Evolutionary conservation across 2,888 invertebrate species (phyloP), one percentile per base, ranked within the genome.

Genomic region (Choreutis nemorana): DNA sequence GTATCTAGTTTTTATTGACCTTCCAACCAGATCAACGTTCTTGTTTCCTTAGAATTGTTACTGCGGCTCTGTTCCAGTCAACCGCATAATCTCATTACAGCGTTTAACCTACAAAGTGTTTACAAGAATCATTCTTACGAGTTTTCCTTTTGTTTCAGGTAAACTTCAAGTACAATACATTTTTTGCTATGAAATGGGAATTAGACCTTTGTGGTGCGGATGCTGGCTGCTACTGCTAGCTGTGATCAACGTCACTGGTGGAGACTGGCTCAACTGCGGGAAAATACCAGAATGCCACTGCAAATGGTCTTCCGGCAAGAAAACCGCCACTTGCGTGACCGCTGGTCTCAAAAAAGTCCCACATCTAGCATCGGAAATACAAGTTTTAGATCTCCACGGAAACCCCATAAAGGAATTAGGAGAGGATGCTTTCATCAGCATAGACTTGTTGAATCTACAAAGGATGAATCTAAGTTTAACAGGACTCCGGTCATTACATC

Each of bases 221-320:
- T 54, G 54, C 44, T 51, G 66, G 43, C 41, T 67, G 37, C 50
- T 64, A 16, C 36, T 48, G 29, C 33, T 63, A 35, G 42, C 71
- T 31, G 44, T 65, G 35, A 44, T 62, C 30, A 51, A 55, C 24
- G 51, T 58, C 12, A 55, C 61, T 27, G 77, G 58, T 32, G 66
- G 77, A 45, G 92, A 93, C 63, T 93, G 92, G 92, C 87, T 90
- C 28, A 90, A 88, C 63, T 94, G 93, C 62, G 90, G 89, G 39
- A 81, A 85, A 30, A 65, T 77, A 29, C 40, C 58, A 41, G 86
- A 88, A 46, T 94, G 94, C 61, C 85, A 87, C 47, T 94, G 94
- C 83, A 94, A 92, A 72, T 94, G 94, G 94, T 89, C 90, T 3
- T 90, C 90, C 25, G 94, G 94, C 30, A 94, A 94, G 65, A 92